Evolutionary conservation across 2,888 invertebrate genomes (phyloP).

Genomic region (Petrolisthes manimaculis): DNA sequence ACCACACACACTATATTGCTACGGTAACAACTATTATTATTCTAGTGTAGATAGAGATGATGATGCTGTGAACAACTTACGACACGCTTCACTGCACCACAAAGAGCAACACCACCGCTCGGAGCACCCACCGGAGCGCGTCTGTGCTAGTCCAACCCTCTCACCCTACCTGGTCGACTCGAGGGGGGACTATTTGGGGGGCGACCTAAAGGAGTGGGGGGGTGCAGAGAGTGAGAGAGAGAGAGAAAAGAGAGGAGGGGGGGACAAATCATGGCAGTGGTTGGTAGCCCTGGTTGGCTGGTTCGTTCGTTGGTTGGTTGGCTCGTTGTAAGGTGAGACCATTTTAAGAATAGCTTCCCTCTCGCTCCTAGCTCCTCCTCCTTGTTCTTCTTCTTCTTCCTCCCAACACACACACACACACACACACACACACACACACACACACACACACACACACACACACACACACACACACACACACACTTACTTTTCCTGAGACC

Average conservation of each 20-base stretch:
- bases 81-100: constrained; percentile 56
- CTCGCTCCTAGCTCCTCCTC: neutral
- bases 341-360: constrained; percentile 11
- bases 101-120: constrained; percentile 48
- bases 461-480: neutral
- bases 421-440: neutral
- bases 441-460: neutral
- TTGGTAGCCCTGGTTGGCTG: neutral
- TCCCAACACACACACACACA: neutral
- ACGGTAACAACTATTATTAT: too few relatives aligned
- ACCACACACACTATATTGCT: neutral
- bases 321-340: constrained; percentile 21
- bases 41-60: too few relatives aligned
- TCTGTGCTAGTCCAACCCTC: constrained; percentile 25
- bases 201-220: too few relatives aligned
- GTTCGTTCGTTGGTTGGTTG: neutral
- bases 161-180: constrained; percentile 17
- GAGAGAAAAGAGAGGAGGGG: too few relatives aligned
- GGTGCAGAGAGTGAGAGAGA: too few relatives aligned
- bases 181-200: neutral
- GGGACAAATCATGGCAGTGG: too few relatives aligned
- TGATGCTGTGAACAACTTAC: constrained; percentile 25
- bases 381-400: too few relatives aligned
- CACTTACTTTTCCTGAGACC: constrained; percentile 1
- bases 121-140: constrained; percentile 53